Percentiles rank a stretch among this genome's conserved stretches.
Evolutionary conservation across 2,113 vertebrate genomes (phyloP).

Genomic region (Elanoides forficatus): DNA sequence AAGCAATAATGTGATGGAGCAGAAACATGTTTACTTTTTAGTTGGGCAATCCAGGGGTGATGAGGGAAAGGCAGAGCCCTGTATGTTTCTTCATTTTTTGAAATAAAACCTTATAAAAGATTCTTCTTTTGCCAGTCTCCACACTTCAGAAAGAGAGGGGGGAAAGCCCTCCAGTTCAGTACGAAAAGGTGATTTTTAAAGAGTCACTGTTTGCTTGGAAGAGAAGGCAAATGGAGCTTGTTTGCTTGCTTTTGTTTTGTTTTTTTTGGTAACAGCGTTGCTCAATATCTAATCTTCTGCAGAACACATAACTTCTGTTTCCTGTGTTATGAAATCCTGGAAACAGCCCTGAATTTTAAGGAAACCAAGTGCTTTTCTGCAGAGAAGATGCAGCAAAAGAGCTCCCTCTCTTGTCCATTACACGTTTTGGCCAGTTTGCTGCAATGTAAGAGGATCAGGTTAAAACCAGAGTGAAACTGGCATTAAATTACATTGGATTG

Average conservation of each 20-base stretch:
- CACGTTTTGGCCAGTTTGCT: neutral
- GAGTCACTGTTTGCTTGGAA: neutral
- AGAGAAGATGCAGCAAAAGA: constrained; percentile 58
- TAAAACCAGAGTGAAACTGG: neutral
- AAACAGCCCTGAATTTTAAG: constrained; percentile 34
- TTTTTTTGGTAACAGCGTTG: neutral
- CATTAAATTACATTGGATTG: neutral
- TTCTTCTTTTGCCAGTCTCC: neutral
- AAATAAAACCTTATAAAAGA: neutral
- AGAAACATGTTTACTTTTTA: fast-evolving
- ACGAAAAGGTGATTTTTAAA: neutral
- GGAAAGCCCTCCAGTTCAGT: neutral
- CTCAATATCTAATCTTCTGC: constrained; percentile 70
- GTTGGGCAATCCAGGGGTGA: neutral
- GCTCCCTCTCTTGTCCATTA: constrained; percentile 72
- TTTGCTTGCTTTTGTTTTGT: neutral
- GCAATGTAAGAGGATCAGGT: fast-evolving
- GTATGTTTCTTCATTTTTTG: neutral
- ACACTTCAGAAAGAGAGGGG: neutral
- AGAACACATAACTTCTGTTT: constrained; percentile 62
- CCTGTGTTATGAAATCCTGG: constrained; percentile 78
- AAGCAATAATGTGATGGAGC: neutral
- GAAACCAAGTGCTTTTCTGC: neutral
- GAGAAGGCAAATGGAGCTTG: neutral
- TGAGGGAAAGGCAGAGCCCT: neutral